Evolutionary conservation across 2,888 invertebrate genomes (phyloP), one percentile per base, ranked within the genome.

Genomic region (Cerastis rubricosa): DNA sequence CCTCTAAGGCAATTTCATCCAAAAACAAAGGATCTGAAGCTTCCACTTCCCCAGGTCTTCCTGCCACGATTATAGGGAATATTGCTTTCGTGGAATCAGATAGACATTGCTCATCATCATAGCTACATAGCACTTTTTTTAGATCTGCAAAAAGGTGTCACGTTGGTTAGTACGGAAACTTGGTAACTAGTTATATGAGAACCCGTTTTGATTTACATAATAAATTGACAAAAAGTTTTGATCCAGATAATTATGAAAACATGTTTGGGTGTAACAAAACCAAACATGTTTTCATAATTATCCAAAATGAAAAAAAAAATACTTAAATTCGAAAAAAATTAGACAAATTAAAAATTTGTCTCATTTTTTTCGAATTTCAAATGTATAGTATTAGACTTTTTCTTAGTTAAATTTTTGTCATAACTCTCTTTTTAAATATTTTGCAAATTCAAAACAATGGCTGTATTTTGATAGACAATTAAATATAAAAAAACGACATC

Each of bases 11-110:
- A 64, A 89, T 76, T 43, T 54, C 45, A 19, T 90, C 84, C 9
- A 88, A 29, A 7, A 75, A 49, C 5, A 93, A 51, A 11, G 92
- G 92, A 47, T 93, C 92, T 12, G 87, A 86, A 7, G 85, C 59
- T 7, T 85, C 81, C 2, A 91, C 78, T 12, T 85, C 87, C 0
- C 85, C 83, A 22, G 90, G 89, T 29, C 87, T 86, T 14, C 90
- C 92, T 7, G 71, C 70, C 17, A 79, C 77, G 25, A 84, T 67
- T 1, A 59, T 54, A n/a, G 72, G 63, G 40, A 49, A 80, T 43
- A 84, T 66, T 22, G 35, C 67, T 25, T 66, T 75, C 6, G 74
- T 59, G 19, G 86, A 63, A 2, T 64, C 29, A 7, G 78, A 57
- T 2, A 79, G 63, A 49, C 86, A 92, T 47, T 71, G 70, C 22